Evolutionary conservation across 2,888 invertebrate genomes (phyloP).

Genomic region (Argynnis bischoffii): DNA sequence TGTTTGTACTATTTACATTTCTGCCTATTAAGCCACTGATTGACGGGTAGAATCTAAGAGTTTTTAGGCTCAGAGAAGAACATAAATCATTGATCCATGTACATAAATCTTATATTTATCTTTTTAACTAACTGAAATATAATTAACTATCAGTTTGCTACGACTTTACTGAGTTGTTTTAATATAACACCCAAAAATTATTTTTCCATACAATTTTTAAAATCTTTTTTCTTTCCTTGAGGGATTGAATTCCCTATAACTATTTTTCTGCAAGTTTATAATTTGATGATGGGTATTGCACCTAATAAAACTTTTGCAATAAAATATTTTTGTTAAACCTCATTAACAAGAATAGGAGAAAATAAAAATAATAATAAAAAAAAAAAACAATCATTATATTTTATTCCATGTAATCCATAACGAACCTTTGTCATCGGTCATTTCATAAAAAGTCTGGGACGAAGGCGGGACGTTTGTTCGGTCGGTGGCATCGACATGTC

Average conservation of each 20-base stretch:
- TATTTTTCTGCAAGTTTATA: no score
- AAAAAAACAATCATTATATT: slow-evolving; percentile 22
- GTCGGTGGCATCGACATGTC: slow-evolving; percentile 47
- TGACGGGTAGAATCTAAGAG: slow-evolving; percentile 23
- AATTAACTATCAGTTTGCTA: no score
- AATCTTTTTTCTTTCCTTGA: no score
- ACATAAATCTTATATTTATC: slow-evolving; percentile 2
- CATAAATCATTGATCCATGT: slow-evolving; percentile 5
- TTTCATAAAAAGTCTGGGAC: slow-evolving; percentile 30
- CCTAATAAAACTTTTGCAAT: no score
- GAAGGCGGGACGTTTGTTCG: slow-evolving; percentile 56
- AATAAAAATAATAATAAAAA: background rate
- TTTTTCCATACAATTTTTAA: no score
- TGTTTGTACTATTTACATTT: slow-evolving; percentile 32
- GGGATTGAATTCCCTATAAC: no score
- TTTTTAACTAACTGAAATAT: no score
- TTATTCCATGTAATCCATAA: slow-evolving; percentile 47
- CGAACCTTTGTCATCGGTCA: slow-evolving; percentile 46
- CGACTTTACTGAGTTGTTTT: no score
- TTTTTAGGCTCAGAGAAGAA: background rate
- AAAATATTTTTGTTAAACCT: no score
- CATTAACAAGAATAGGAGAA: background rate
- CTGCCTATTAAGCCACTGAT: slow-evolving; percentile 24
- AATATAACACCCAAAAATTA: no score
- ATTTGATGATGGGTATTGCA: no score